phyloP scores from a whole-genome alignment of 1,140 invertebrate species.

The Nymphalis io region DNA sequence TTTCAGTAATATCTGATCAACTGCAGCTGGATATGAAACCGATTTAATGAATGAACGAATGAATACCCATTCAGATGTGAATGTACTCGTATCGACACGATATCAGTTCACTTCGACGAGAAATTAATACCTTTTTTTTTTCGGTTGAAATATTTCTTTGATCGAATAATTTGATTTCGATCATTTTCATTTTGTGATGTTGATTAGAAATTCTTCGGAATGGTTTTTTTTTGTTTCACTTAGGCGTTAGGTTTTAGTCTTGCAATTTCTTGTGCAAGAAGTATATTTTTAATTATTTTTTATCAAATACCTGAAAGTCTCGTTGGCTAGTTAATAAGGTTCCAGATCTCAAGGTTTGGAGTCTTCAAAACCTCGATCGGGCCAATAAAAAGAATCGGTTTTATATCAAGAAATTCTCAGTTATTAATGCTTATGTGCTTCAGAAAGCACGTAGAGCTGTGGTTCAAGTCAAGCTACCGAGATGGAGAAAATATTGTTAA shows the following conservation, averaged over 20 bases:
- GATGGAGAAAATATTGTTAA: too few species aligned
- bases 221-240: neutral
- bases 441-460: too few species aligned
- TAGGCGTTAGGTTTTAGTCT: neutral
- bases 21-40: slow-evolving; percentile 44
- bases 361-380: too few species aligned
- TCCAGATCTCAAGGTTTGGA: too few species aligned
- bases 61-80: slow-evolving; percentile 55
- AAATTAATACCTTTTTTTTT: slow-evolving; percentile 14
- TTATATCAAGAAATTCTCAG: too few species aligned
- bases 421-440: too few species aligned
- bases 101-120: slow-evolving; percentile 46
- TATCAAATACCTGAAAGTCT: too few species aligned
- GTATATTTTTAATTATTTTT: too few species aligned
- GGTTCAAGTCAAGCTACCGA: too few species aligned
- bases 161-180: slow-evolving; percentile 16
- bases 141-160: slow-evolving; percentile 5
- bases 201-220: slow-evolving; percentile 10
- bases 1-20: slow-evolving; percentile 41
- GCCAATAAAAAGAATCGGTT: too few species aligned
- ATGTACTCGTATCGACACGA: slow-evolving; percentile 48
- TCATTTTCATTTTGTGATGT: neutral
- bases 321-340: too few species aligned
- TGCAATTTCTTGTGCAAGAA: too few species aligned
- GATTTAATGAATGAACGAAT: slow-evolving; percentile 58